Conservation (phyloP, 2,797 vertebrate species). For the Neosilurus hyrtlii region DNA sequence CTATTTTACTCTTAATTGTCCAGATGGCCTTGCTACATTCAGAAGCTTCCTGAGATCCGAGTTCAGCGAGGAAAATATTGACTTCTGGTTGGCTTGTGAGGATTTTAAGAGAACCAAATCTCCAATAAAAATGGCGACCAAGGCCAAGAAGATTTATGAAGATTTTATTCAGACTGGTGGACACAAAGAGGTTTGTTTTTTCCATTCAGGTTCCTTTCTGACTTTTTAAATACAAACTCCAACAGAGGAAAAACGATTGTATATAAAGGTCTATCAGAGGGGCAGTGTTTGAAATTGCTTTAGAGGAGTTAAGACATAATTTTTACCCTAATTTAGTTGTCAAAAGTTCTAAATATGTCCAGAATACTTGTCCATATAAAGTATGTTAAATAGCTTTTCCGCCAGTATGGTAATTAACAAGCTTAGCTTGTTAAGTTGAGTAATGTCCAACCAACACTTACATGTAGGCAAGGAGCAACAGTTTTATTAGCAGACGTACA, state of each 20-base stretch:
- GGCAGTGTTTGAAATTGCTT: neutral
- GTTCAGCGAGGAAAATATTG: conserved; percentile 94
- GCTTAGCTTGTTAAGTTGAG: too few relatives aligned
- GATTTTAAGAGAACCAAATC: conserved; percentile 90
- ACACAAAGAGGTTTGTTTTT: conserved; percentile 85
- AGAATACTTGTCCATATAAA: too few relatives aligned
- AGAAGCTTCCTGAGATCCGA: conserved; percentile 89
- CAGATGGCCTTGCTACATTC: conserved; percentile 88
- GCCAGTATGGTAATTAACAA: too few relatives aligned
- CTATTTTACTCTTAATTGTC: conserved; percentile 14
- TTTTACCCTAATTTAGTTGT: too few relatives aligned
- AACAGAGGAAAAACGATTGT: neutral
- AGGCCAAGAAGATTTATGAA: conserved; percentile 92
- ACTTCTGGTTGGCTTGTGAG: conserved; percentile 95
- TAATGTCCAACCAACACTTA: too few relatives aligned
- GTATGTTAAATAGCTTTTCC: too few relatives aligned
- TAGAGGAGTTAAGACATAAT: neutral
- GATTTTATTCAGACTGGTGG: conserved; percentile 93
- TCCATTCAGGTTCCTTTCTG: neutral
- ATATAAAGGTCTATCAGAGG: neutral
- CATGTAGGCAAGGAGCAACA: too few relatives aligned
- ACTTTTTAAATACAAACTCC: neutral
- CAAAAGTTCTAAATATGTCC: too few relatives aligned
- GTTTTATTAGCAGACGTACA: too few relatives aligned
- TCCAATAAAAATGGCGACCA: conserved; percentile 78